Evolutionary conservation across 2,888 invertebrate genomes (phyloP).

Genomic region (Crepidodera aurea): DNA sequence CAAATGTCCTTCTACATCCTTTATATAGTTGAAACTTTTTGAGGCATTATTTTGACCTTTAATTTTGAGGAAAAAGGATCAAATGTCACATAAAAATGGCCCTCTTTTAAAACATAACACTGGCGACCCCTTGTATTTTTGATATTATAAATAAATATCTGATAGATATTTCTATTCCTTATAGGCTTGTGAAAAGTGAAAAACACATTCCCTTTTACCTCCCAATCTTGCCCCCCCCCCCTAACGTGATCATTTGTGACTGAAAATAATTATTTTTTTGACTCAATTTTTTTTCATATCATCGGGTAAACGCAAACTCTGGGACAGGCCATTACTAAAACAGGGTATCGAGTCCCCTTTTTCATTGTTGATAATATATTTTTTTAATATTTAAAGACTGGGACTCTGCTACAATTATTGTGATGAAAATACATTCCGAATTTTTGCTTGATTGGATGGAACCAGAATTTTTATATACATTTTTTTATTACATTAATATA

Average conservation of each 20-base stretch:
- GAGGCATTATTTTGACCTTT: too few species aligned
- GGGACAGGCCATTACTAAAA: constrained; percentile 12
- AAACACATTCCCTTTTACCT: too few species aligned
- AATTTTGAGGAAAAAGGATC: too few species aligned
- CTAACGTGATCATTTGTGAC: not conserved
- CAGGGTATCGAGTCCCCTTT: constrained; percentile 13
- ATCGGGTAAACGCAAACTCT: constrained; percentile 18
- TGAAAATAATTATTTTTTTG: not conserved
- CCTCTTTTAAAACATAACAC: too few species aligned
- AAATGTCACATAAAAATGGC: too few species aligned
- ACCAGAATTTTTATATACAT: constrained; percentile 11
- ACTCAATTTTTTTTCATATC: not conserved
- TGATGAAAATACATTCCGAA: constrained; percentile 48
- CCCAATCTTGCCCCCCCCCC: not conserved
- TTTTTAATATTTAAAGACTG: constrained; percentile 35
- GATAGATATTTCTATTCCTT: too few species aligned
- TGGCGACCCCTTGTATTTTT: too few species aligned
- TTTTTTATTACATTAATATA: constrained; percentile 1
- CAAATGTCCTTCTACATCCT: too few species aligned
- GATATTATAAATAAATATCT: too few species aligned
- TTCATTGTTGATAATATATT: constrained; percentile 20
- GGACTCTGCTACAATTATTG: constrained; percentile 33
- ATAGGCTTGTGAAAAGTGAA: too few species aligned
- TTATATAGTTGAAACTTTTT: too few species aligned
- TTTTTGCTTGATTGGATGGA: constrained; percentile 27